A percentile compares a stretch with the other conserved stretches of the same genome.
Evolutionary conservation across 1,140 invertebrate species (phyloP).

Genomic region (Hestina assimilis): DNA sequence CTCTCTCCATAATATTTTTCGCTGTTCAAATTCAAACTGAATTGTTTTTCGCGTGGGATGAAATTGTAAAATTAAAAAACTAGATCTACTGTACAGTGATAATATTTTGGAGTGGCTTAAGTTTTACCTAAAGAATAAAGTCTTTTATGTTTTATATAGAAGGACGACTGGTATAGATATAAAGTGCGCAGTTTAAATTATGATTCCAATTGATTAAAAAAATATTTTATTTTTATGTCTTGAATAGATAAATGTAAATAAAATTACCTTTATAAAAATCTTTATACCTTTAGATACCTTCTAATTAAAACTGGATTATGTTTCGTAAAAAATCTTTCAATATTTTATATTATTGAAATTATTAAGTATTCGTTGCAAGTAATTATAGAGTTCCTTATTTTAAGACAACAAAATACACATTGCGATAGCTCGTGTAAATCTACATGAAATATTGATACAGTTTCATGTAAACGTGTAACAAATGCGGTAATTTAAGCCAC

Average conservation of each 20-base stretch:
- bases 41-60: background rate
- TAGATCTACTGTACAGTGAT: too few species aligned
- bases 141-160: too few species aligned
- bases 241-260: too few species aligned
- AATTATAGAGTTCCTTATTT: constrained; percentile 40
- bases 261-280: too few species aligned
- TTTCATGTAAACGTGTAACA: constrained; percentile 78
- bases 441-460: constrained; percentile 78
- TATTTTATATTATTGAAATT: background rate
- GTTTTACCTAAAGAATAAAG: too few species aligned
- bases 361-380: background rate
- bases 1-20: constrained; percentile 11
- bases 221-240: too few species aligned
- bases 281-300: too few species aligned
- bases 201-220: too few species aligned
- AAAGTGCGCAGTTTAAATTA: too few species aligned
- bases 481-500: constrained; percentile 77
- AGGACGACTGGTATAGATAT: too few species aligned
- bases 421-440: constrained; percentile 72
- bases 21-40: background rate
- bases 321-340: too few species aligned
- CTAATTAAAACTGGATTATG: too few species aligned
- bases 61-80: background rate
- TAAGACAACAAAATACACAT: constrained; percentile 62
- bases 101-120: background rate